Base-by-base conservation (phyloP, 2,113 vertebrate genomes). In the Xiphorhynchus elegans region DNA sequence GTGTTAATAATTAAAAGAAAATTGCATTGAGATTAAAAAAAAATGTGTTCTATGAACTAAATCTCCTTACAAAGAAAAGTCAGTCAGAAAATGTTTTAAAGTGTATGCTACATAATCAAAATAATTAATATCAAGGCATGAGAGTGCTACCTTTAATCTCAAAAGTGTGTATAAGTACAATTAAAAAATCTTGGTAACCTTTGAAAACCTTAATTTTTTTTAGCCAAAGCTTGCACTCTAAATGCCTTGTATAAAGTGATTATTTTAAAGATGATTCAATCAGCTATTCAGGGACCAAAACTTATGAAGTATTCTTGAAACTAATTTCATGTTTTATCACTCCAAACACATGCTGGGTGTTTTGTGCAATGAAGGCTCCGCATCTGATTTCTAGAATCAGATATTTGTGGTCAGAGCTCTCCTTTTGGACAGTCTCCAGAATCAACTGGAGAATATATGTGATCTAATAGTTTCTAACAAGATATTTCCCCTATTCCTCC, bases 1-100 rank as follows among this genome's bases (percentile, higher is more conserved):
- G 60, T 81, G 63, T 92, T 96, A 93, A 87, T 87, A 93, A 92
- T 89, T 94, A 93, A 87, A 89, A 68, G 33, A 62, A 94, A 80
- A 88, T 63, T 84, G 39, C 64, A 88, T 10, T 52, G 47, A 91
- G 55, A 47, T 56, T 2, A 73, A 93, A 95, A 93, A 95, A 79
- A 68, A 79, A 67, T 7, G 2, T 16, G 14, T 90, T 91, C 55
- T 47, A 50, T 4, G 1, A 76, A 15, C 31, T 55, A 37, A 25
- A 37, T 78, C 23, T 87, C 28, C n/a, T 92, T 82, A 62, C n/a
- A 81, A 90, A 92, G 44, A 92, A 56, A 94, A 84, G 40, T 56
- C 47, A 84, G 79, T 81, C 75, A 58, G 49, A 90, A 91, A 63
- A 66, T 59, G 13, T 52, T 91, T 87, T 82, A n/a, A 95, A 87